These are phyloP conservation scores for Odocoileus hemionus DNA, from an alignment of 2,113 vertebrate species.

Conservation along the genomic window DNA sequence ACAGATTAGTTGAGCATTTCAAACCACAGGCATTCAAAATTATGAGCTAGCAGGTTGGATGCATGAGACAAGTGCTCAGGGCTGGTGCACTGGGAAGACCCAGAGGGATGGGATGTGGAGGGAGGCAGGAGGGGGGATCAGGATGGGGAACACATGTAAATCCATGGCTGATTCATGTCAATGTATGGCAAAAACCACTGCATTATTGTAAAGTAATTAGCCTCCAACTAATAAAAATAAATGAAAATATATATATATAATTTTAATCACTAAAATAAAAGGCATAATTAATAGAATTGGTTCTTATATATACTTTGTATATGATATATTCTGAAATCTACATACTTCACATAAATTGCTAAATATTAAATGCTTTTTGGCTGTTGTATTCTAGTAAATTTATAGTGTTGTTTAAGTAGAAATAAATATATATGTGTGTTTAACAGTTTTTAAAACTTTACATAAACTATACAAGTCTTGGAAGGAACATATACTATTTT, in stretches of 20 bases:
- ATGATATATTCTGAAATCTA: neutral
- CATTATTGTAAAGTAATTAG: too few species aligned
- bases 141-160: too few species aligned
- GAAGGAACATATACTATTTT: slow-evolving; percentile 39
- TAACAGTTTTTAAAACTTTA: neutral
- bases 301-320: neutral
- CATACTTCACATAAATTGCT: neutral
- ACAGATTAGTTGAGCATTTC: neutral
- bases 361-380: neutral
- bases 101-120: too few species aligned
- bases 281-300: neutral
- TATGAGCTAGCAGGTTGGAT: neutral
- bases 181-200: too few species aligned
- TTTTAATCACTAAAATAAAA: neutral
- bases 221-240: too few species aligned
- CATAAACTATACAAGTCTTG: slow-evolving; percentile 16
- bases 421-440: neutral
- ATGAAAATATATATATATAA: neutral
- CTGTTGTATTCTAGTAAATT: neutral
- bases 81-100: too few species aligned
- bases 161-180: too few species aligned
- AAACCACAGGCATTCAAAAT: neutral
- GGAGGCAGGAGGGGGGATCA: too few species aligned
- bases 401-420: neutral
- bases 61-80: too few species aligned